phyloP scores from a whole-genome alignment of 1,140 invertebrate genomes.

The Ctenoplectra terminalis region DNA sequence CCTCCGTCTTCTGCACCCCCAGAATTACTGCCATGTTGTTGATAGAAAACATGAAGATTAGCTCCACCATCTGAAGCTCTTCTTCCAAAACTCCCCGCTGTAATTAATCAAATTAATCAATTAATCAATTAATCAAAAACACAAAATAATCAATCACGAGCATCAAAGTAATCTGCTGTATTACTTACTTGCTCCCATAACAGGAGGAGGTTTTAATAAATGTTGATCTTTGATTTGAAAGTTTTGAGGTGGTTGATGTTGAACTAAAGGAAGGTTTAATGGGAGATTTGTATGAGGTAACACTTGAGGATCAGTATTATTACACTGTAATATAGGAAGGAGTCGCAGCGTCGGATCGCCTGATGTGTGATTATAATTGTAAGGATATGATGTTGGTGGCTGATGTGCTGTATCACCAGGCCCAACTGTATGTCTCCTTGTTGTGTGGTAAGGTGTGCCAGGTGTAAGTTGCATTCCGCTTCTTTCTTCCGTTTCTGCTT shows the following conservation, averaged over 20 bases:
- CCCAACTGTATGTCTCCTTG: slow-evolving; percentile 95
- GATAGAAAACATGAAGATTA: slow-evolving; percentile 92
- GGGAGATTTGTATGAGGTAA: slow-evolving; percentile 87
- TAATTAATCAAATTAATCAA: slow-evolving; percentile 49
- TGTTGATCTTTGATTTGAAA: slow-evolving; percentile 97
- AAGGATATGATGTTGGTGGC: slow-evolving; percentile 79
- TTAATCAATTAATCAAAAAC: slow-evolving; percentile 15
- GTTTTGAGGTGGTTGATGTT: slow-evolving; percentile 91
- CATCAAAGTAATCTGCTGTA: slow-evolving; percentile 27
- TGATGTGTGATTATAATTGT: slow-evolving; percentile 73
- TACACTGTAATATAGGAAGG: slow-evolving; percentile 76
- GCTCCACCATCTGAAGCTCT: slow-evolving; percentile 98
- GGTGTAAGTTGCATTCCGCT: slow-evolving; percentile 75
- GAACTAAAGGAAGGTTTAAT: slow-evolving; percentile 89
- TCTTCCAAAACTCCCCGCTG: slow-evolving; percentile 91
- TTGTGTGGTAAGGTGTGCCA: slow-evolving; percentile 81
- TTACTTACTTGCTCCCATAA: slow-evolving; percentile 91
- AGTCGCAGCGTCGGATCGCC: slow-evolving; percentile 76
- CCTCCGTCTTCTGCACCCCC: slow-evolving; percentile 82
- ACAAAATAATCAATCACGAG: slow-evolving; percentile 10
- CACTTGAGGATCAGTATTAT: slow-evolving; percentile 79
- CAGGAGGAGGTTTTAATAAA: slow-evolving; percentile 94
- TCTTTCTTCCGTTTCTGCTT: slow-evolving; percentile 84
- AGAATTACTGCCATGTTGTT: slow-evolving; percentile 80
- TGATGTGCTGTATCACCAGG: slow-evolving; percentile 94